phyloP scores from a whole-genome alignment of 2,888 invertebrate genomes.

The Cabera pusaria region DNA sequence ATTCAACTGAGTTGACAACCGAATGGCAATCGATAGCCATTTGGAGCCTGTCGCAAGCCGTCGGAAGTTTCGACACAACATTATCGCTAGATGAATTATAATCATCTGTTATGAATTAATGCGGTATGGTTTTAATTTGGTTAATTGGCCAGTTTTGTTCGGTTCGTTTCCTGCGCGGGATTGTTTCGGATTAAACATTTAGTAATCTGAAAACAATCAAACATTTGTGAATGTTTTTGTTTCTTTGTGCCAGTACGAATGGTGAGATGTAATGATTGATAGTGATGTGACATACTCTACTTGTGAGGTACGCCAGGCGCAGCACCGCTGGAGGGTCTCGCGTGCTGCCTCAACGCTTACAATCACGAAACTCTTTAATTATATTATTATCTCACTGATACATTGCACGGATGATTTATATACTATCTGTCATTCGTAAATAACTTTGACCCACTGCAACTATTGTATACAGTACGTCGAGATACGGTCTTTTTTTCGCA shows the following conservation, averaged over 20 bases:
- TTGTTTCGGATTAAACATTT: conserved; percentile 20
- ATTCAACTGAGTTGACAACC: conserved; percentile 71
- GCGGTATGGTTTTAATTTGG: conserved; percentile 41
- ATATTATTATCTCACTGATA: conserved; percentile 56
- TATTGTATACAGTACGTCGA: conserved; percentile 44
- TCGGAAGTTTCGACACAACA: conserved; percentile 70
- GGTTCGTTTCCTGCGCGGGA: conserved; percentile 34
- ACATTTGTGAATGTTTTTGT: neutral
- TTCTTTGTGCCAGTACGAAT: neutral
- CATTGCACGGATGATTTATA: conserved; percentile 68
- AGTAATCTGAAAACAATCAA: conserved; percentile 20
- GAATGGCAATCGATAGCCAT: conserved; percentile 59
- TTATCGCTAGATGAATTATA: conserved; percentile 60
- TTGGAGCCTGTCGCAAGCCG: conserved; percentile 59
- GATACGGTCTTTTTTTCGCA: conserved; percentile 42
- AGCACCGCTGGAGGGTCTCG: conserved; percentile 12
- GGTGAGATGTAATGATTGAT: conserved; percentile 56
- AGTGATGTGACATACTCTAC: conserved; percentile 70
- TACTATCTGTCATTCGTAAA: conserved; percentile 56
- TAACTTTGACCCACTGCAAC: conserved; percentile 56
- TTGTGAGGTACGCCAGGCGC: conserved; percentile 37
- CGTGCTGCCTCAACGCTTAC: conserved; percentile 42
- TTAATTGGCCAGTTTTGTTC: conserved; percentile 37
- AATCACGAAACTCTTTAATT: conserved; percentile 62
- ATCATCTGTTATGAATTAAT: conserved; percentile 56